Evolutionary conservation across 2,888 invertebrate species (phyloP).

Genomic region (Adelognathus sp.): DNA sequence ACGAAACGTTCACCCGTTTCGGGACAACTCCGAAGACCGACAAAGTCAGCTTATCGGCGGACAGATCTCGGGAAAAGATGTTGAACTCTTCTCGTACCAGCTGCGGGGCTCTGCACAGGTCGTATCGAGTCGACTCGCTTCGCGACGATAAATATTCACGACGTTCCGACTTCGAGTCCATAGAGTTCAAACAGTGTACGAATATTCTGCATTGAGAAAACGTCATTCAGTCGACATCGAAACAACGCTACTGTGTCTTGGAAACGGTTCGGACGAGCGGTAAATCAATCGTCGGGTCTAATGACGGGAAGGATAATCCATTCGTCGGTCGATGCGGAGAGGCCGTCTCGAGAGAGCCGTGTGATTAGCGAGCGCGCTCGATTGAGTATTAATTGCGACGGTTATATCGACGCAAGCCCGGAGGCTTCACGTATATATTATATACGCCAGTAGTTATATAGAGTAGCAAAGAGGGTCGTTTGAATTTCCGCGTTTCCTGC

Average conservation of each 20-base stretch:
- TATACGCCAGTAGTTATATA: background rate
- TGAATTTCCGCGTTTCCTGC: constrained; percentile 18
- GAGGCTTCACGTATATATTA: background rate
- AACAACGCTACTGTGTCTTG: background rate
- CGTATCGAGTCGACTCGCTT: background rate
- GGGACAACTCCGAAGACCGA: background rate
- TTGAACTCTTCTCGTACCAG: background rate
- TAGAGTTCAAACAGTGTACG: background rate
- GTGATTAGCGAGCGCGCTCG: constrained; percentile 45
- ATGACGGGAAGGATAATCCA: constrained; percentile 32
- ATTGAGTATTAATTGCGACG: constrained; percentile 42
- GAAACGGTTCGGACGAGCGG: background rate
- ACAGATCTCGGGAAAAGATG: constrained; percentile 17
- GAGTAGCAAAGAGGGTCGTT: constrained; percentile 13
- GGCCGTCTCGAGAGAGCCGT: constrained; percentile 23
- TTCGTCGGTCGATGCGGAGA: constrained; percentile 27
- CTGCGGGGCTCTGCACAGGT: constrained; percentile 9
- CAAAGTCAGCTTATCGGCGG: constrained; percentile 37
- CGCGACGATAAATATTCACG: background rate
- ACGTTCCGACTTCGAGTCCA: background rate
- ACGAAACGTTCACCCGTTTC: background rate
- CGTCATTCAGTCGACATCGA: background rate
- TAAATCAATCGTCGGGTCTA: constrained; percentile 15
- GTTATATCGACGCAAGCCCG: background rate
- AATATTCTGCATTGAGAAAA: background rate